A percentile compares a stretch with the other conserved stretches of the same genome.
These are phyloP conservation scores for Caenorhabditis latens DNA, from an alignment of 1,140 invertebrate genomes.

Conservation along the genomic window DNA sequence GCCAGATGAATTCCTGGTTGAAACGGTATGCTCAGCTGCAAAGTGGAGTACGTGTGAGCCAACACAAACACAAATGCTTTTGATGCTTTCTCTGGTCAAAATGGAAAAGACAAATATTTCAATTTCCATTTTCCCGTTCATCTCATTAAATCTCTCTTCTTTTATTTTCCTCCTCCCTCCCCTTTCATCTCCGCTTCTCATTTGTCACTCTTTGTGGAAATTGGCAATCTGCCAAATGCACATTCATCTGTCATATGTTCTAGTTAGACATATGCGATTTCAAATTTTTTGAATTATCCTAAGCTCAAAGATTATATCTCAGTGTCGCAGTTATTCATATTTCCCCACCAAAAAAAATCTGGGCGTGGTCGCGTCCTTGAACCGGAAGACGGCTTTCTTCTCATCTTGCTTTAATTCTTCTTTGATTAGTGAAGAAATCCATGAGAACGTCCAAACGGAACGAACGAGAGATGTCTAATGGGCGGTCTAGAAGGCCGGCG, in stretches of 20 bases:
- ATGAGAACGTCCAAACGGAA: constrained; percentile 35
- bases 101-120: constrained; percentile 27
- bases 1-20: not conserved
- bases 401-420: constrained; percentile 3
- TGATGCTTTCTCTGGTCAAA: not conserved
- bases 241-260: not conserved
- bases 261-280: not conserved
- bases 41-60: not conserved
- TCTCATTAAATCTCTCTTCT: constrained; percentile 4
- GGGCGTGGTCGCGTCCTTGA: not conserved
- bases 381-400: constrained; percentile 31
- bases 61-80: not conserved
- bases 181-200: not conserved
- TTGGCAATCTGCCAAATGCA: constrained; percentile 42
- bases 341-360: no score
- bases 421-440: constrained; percentile 36
- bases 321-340: no score
- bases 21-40: constrained; percentile 2
- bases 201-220: constrained; percentile 22
- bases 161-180: not conserved
- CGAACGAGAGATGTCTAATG: constrained; percentile 6
- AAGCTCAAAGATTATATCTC: no score
- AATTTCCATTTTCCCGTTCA: not conserved
- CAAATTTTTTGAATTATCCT: not conserved
- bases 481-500: not conserved